Base-by-base conservation (phyloP, 2,113 vertebrate genomes). In the Leptobrachium ailaonicum region DNA sequence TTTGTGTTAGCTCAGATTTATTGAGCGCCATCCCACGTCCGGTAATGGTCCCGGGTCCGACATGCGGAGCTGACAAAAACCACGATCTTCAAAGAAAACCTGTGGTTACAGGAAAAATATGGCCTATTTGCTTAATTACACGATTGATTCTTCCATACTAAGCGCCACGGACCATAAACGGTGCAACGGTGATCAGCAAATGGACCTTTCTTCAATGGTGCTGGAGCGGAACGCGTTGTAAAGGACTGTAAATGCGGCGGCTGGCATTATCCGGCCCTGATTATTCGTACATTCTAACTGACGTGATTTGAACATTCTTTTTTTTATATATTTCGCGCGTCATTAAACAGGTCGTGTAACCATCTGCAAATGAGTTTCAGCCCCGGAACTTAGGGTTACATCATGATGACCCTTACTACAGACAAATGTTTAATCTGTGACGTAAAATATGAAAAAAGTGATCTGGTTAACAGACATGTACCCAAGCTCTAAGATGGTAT, bases 291-390 rank as follows among this genome's bases (percentile, higher is more conserved):
- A 64, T 47, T 75, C 53, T 66, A 56, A 66, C 20, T 12, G 0
- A 45, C 9, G 8, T 80, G 44, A 80, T 80, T 80, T 66, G 13
- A 58, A 43, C 47, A 56, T 56, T 73, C 70, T 66, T 80, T 41
- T 80, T 80, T 73, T 75, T 72, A 45, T 9, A 41, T 43, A 40
- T 66, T 73, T 73, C 14, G 41, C 3, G 47, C 14, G 43, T 66
- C 70, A 66, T 73, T 73, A 80, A 73, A 42, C 14, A 66, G 62
- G 44, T 67, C 71, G 45, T 58, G 62, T 67, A 45, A 44, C 70
- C 32, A 4, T 32, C 58, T 12, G 2, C 6, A 53, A 53, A 53
- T 5, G 13, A 71, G 70, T 5, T 50, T 54, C 12, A 10, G 32
- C 7, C 45, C 20, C 74, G 8, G 47, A 10, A 10, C 70, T 10